Conservation (phyloP, 2,113 vertebrate genomes). For the Poicephalus gulielmi region DNA sequence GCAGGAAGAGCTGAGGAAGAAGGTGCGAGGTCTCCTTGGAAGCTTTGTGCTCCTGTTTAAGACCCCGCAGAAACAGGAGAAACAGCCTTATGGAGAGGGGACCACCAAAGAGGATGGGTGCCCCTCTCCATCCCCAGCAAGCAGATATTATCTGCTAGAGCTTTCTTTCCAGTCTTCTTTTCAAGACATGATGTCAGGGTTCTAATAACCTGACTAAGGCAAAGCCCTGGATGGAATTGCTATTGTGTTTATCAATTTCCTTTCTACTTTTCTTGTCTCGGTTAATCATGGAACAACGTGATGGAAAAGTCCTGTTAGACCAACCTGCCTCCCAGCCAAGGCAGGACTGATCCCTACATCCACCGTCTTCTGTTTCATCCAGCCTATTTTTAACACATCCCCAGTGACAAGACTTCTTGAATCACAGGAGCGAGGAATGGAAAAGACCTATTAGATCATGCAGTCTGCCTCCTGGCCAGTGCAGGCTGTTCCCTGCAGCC, state of each 20-base stretch:
- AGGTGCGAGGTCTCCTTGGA: not conserved
- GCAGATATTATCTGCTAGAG: not conserved
- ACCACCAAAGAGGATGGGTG: not conserved
- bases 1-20: not conserved
- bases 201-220: slow-evolving; percentile 43
- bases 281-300: not conserved
- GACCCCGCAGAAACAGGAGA: rapidly evolving
- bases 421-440: slow-evolving; percentile 29
- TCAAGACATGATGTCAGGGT: slow-evolving; percentile 68
- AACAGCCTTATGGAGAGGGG: not conserved
- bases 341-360: not conserved
- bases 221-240: slow-evolving; percentile 9
- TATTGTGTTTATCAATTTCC: slow-evolving; percentile 46
- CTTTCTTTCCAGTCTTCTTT: slow-evolving; percentile 49
- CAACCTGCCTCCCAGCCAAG: slow-evolving; percentile 36
- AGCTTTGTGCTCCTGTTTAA: not conserved
- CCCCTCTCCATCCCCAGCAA: not conserved
- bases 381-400: slow-evolving; percentile 43
- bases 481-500: slow-evolving; percentile 1
- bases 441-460: slow-evolving; percentile 55
- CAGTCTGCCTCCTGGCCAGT: slow-evolving; percentile 33
- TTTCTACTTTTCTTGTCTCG: not conserved
- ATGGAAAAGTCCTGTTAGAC: slow-evolving; percentile 59
- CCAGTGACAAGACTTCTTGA: not conserved
- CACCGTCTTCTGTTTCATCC: not conserved